phyloP scores from a whole-genome alignment of 1,140 invertebrate genomes.

The Philopotamus ludificatus region DNA sequence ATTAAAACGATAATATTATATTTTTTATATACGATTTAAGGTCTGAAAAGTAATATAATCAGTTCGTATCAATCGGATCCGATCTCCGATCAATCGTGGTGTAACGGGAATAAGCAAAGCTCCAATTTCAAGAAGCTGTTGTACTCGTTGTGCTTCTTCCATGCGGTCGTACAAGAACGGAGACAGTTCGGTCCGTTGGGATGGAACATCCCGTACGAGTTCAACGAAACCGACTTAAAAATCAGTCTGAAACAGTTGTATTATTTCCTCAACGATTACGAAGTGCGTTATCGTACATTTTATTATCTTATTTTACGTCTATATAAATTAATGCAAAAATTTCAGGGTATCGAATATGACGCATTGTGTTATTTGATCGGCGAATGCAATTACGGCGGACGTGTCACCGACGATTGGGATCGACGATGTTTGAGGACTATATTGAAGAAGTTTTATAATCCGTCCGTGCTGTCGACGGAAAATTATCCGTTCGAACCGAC shows the following conservation, averaged over 20 bases:
- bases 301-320: too few relatives aligned
- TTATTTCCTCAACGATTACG: constrained; percentile 86
- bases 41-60: constrained; percentile 70
- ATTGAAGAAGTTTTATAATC: constrained; percentile 78
- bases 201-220: constrained; percentile 95
- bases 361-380: constrained; percentile 88
- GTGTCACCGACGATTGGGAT: constrained; percentile 95
- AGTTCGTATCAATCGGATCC: constrained; percentile 86
- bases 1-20: background rate
- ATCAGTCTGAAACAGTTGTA: constrained; percentile 85
- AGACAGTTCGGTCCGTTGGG: constrained; percentile 90
- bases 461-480: constrained; percentile 54
- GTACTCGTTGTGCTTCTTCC: constrained; percentile 92
- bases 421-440: constrained; percentile 82
- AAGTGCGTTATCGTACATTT: constrained; percentile 48
- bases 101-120: constrained; percentile 76
- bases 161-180: constrained; percentile 88
- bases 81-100: constrained; percentile 84
- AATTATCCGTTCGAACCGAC: constrained; percentile 64
- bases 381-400: constrained; percentile 95
- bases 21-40: constrained; percentile 38
- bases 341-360: constrained; percentile 79
- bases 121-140: constrained; percentile 82
- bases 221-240: constrained; percentile 91
- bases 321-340: constrained; percentile 12